These are phyloP conservation scores for Ptycholaimellus sp. DNA, from an alignment of 2,888 invertebrate species.

Conservation along the genomic window DNA sequence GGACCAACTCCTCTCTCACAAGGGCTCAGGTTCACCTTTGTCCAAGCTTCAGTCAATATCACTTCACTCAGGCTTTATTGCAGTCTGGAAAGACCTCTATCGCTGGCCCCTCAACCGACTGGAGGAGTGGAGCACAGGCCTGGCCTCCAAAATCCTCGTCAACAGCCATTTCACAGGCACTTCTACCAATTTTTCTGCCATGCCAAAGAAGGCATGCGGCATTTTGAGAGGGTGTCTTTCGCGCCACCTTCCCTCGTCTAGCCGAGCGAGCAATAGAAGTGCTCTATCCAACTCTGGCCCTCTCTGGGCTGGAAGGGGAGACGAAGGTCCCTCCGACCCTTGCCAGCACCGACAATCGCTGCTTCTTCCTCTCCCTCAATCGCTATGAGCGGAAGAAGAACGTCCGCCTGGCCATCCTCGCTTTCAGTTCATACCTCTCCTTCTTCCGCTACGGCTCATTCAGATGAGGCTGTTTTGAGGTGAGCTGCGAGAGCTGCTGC, in stretches of 20 bases:
- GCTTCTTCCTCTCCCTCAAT: constrained; percentile 77
- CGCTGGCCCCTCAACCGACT: constrained; percentile 63
- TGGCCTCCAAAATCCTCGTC: constrained; percentile 67
- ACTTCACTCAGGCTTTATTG: not conserved
- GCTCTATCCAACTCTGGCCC: constrained; percentile 84
- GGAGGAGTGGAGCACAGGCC: constrained; percentile 59
- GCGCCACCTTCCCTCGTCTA: constrained; percentile 54
- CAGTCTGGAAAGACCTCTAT: constrained; percentile 37
- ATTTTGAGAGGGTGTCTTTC: constrained; percentile 46
- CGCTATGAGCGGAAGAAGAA: constrained; percentile 91
- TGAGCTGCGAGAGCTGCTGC: constrained; percentile 8
- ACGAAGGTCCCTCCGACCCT: no score
- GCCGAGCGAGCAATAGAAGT: constrained; percentile 44
- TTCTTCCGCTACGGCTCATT: no score
- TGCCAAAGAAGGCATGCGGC: constrained; percentile 1
- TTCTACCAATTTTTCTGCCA: not conserved
- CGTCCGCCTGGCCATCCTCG: constrained; percentile 54
- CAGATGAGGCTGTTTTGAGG: constrained; percentile 12
- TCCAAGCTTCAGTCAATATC: not conserved
- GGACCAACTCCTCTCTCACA: constrained; percentile 48
- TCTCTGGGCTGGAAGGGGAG: no score
- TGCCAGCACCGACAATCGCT: no score
- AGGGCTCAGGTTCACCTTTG: not conserved
- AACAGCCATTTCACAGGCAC: constrained; percentile 74
- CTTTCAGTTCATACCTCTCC: no score